Percentiles rank a stretch among this genome's conserved stretches.
Conservation (phyloP, 2,113 vertebrate species). For the Dasypus novemcinctus region DNA sequence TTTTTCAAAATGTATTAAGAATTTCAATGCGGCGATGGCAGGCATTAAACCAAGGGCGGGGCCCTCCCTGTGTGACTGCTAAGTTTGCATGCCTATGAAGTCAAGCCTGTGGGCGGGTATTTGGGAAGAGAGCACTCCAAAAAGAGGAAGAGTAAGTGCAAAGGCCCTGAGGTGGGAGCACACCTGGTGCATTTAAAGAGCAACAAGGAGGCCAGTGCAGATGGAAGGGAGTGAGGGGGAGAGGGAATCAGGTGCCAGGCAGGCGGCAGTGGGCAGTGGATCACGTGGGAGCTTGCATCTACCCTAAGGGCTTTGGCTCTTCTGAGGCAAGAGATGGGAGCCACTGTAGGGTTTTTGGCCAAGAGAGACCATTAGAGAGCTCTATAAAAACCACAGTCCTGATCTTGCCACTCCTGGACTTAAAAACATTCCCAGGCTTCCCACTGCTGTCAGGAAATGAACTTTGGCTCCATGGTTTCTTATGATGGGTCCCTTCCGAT, state of each 20-base stretch:
- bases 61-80: not conserved
- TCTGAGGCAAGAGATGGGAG: not conserved
- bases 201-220: not conserved
- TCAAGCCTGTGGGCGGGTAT: not conserved
- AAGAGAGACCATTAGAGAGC: not conserved
- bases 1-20: not conserved
- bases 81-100: not conserved
- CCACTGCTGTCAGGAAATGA: not conserved
- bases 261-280: not conserved
- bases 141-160: not conserved
- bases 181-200: not conserved
- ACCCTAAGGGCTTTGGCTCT: not conserved
- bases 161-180: not conserved
- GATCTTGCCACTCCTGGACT: not conserved
- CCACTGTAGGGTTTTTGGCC: not conserved
- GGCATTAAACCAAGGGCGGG: not conserved
- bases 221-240: not conserved
- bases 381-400: not conserved
- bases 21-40: not conserved
- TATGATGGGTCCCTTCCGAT: not conserved
- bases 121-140: not conserved
- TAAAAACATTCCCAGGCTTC: not conserved
- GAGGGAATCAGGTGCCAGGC: not conserved
- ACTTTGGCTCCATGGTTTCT: not conserved
- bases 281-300: not conserved